Base-by-base conservation (phyloP, 2,888 invertebrate species). In the Tachina grossa region DNA sequence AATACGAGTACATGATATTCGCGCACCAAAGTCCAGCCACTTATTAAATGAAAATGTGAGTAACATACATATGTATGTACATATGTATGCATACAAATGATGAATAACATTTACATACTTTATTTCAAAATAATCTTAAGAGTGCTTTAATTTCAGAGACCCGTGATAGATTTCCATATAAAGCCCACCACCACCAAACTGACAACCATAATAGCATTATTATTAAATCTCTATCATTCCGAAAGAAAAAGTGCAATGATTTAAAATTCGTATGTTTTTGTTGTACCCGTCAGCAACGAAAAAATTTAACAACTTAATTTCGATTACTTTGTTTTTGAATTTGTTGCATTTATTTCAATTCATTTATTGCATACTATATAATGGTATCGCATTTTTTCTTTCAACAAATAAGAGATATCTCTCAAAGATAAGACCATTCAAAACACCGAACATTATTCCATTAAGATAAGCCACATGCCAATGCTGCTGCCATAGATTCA, bases 381-480 rank as follows among this genome's bases (percentile, higher is more conserved):
- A 16, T 83, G 59, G 53, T 74, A 74, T 74, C 78, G 47, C 74
- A 68, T 53, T 55, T 51, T 66, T 72, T 22, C 39, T 53, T 61
- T 14, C 9, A 69, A 51, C 11, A 16, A 53, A n/a, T 41, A 66
- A 76, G 16, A 74, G 68, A 83, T 78, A 65, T 74, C 65, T 53
- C 53, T 51, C 68, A 74, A 11, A 68, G 83, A 83, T 83, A 74
- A 78, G 72, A 45, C 59, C 57, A 72, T 39, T 78, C 66, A 59
- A 78, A 59, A 74, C 22, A 74, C 66, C 22, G 45, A 83, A 74
- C 74, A 63, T 61, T 68, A 61, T 68, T 69, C 68, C 78, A 74
- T 83, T 78, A 63, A 83, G 78, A 74, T 83, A 83, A 78, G 47
- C 66, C 14, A 66, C 72, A 78, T 78, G 74, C 74, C 43, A 53